These are phyloP conservation scores for Pimephales promelas DNA, from an alignment of 2,113 vertebrate genomes.

Conservation along the genomic window DNA sequence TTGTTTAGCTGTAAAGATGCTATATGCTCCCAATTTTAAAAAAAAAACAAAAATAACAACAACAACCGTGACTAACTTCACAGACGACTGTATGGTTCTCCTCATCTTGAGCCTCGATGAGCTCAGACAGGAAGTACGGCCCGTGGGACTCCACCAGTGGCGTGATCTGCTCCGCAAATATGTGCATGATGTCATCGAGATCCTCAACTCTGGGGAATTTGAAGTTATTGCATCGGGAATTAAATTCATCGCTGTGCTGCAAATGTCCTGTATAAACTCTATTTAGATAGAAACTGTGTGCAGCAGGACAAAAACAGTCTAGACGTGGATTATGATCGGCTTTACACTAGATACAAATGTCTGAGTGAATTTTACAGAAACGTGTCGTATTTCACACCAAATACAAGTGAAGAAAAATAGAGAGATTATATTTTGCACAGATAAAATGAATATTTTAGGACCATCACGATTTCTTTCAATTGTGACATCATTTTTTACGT, in stretches of 20 bases:
- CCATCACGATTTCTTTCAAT: neutral
- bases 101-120: constrained; percentile 79
- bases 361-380: neutral
- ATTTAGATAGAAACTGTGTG: neutral
- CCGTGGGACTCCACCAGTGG: constrained; percentile 64
- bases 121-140: constrained; percentile 77
- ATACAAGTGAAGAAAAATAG: neutral
- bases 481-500: neutral
- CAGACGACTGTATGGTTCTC: constrained; percentile 78
- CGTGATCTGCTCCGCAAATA: constrained; percentile 74
- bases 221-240: constrained; percentile 11
- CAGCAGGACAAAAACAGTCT: neutral
- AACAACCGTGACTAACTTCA: constrained; percentile 78
- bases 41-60: neutral
- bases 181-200: constrained; percentile 79
- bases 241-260: neutral
- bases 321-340: constrained; percentile 11
- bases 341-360: neutral
- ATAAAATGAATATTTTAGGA: neutral
- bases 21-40: neutral
- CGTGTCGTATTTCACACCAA: neutral
- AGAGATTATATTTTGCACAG: neutral
- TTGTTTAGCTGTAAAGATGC: neutral
- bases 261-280: neutral
- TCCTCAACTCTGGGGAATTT: constrained; percentile 83